A percentile compares a stretch with the other conserved stretches of the same genome.
phyloP scores from a whole-genome alignment of 2,113 vertebrate genomes.

The Mustelus asterias region DNA sequence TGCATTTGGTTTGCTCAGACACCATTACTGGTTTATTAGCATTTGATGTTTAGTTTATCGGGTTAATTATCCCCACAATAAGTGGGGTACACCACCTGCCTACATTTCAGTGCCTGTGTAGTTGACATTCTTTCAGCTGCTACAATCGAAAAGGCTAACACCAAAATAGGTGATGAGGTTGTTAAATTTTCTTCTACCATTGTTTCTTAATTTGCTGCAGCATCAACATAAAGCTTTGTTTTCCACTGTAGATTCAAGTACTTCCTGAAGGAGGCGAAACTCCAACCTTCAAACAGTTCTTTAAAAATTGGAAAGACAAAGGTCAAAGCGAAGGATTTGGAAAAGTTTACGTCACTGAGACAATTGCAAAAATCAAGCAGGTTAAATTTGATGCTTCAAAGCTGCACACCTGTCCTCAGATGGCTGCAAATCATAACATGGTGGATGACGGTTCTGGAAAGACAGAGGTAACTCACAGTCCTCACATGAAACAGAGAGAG shows the following conservation, averaged over 20 bases:
- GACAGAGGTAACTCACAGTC: slow-evolving; percentile 62
- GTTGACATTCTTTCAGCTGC: not conserved
- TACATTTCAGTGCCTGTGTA: not conserved
- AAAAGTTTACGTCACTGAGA: slow-evolving; percentile 74
- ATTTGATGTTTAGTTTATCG: not conserved
- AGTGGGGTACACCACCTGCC: not conserved
- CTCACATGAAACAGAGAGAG: not conserved
- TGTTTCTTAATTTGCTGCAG: not conserved
- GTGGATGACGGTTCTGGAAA: slow-evolving; percentile 76
- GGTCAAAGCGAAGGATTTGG: slow-evolving; percentile 77
- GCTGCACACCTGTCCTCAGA: slow-evolving; percentile 70
- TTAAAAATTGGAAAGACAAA: slow-evolving; percentile 73
- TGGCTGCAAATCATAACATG: slow-evolving; percentile 87
- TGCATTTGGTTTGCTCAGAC: too few relatives aligned
- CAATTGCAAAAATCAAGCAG: slow-evolving; percentile 73
- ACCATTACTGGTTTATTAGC: too few relatives aligned
- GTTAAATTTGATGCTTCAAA: slow-evolving; percentile 78
- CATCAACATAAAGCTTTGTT: slow-evolving; percentile 37
- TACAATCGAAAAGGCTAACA: not conserved
- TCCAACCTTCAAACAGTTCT: slow-evolving; percentile 85
- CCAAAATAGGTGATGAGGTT: too few relatives aligned
- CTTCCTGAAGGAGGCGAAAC: slow-evolving; percentile 86
- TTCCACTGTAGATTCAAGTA: slow-evolving; percentile 76
- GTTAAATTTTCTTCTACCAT: not conserved
- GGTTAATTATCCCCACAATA: not conserved